Base-by-base conservation (phyloP, 2,113 vertebrate genomes). In the Mastomys natalensis region DNA sequence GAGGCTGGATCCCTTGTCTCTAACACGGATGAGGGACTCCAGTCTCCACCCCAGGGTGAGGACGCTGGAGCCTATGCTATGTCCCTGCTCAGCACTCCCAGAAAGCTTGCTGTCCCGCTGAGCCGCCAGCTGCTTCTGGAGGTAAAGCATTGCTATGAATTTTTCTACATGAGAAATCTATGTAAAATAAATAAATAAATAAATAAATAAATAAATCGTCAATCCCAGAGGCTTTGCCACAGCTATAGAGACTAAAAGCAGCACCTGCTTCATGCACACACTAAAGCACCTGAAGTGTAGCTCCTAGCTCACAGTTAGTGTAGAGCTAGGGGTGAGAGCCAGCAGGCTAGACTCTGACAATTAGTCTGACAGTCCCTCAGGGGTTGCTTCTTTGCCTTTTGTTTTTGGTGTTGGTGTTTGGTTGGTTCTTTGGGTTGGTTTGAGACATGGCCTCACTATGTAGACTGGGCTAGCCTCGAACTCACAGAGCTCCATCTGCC, bases 101-200 rank as follows among this genome's bases (percentile, higher is more conserved):
- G 16, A 16, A 5, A n/a, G 66, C 1, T 55, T 7, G 53, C 13
- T 72, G 45, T 64, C 55, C 29, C 45, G 15, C 60, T 43, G 21
- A 80, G 70, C 51, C 31, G 34, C 87, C 84, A 40, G n/a, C 45
- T n/a, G 10, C 74, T 77, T 85, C 76, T 73, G 66, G 45, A 95
- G 85, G 66, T 55, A 9, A 85, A 62, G 34, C 4, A 1, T 60
- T 37, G 53, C 64, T 13, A 0, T 68, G 64, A 70, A 53, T 72
- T 64, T 96, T 96, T 95, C 90, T 68, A n/a, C 74, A 48, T n/a
- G 34, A 62, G 94, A 92, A 94, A 26, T 80, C 68, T n/a, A 37
- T 0, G 31, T 19, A 48, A 53, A 15, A 53, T 40, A 48, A 24
- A 70, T 34, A 43, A 21, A 66, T 9, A 43, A 73, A 90, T 11